These are phyloP conservation scores for Julus scandinavius DNA, from an alignment of 2,888 invertebrate species.

Conservation along the genomic window DNA sequence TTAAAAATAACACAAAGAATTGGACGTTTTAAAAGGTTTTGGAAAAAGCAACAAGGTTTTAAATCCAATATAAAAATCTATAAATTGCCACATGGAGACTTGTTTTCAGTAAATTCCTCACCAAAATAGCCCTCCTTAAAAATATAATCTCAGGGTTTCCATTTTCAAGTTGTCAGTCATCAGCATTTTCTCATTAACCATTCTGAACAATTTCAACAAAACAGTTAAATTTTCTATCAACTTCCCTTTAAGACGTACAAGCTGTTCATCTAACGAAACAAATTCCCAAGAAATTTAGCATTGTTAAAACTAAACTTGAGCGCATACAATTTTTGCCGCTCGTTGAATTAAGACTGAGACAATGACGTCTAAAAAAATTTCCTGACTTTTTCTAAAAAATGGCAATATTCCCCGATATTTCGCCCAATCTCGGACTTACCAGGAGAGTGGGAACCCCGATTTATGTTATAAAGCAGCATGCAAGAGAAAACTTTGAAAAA, in stretches of 20 bases:
- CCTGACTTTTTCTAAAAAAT: slow-evolving; percentile 36
- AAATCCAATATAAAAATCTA: no score
- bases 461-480: slow-evolving; percentile 39
- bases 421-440: slow-evolving; percentile 13
- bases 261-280: neutral
- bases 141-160: slow-evolving; percentile 29
- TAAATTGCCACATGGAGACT: no score
- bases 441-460: slow-evolving; percentile 37
- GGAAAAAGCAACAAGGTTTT: no score
- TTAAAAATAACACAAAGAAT: no score
- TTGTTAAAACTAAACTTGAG: neutral
- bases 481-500: slow-evolving; percentile 40
- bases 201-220: neutral
- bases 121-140: neutral
- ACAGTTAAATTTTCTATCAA: neutral
- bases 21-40: no score
- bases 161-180: slow-evolving; percentile 36
- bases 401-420: slow-evolving; percentile 27
- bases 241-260: neutral
- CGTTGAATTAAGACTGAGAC: neutral
- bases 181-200: neutral
- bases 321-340: neutral
- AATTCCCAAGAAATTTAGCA: neutral
- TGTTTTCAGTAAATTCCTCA: neutral
- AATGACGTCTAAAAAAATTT: neutral